Percentiles rank a stretch among this genome's conserved stretches.
phyloP scores from a whole-genome alignment of 37 sponge, comb jelly and placozoan species.

The Halichondria panicea region DNA sequence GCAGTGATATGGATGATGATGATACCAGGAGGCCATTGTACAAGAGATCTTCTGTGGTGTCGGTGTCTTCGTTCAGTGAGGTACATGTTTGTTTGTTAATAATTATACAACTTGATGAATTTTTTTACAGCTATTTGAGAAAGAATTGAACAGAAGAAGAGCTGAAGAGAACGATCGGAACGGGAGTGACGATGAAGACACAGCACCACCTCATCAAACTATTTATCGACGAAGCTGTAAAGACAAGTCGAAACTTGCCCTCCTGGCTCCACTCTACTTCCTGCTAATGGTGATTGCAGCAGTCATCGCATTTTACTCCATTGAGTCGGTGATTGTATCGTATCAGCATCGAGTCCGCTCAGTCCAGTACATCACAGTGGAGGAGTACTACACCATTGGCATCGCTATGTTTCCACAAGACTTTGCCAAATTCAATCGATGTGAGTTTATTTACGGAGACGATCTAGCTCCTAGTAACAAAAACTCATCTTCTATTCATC shows the following conservation, averaged over 20 bases:
- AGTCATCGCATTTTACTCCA: constrained; percentile 59
- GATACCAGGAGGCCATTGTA: no score
- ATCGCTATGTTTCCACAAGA: constrained; percentile 38
- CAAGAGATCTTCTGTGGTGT: no score
- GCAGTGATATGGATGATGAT: no score
- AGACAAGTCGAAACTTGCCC: constrained; percentile 32
- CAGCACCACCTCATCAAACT: constrained; percentile 14
- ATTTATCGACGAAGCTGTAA: constrained; percentile 32
- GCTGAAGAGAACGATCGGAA: neutral
- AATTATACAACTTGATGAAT: neutral
- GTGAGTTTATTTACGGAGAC: constrained; percentile 46
- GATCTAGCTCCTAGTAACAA: constrained; percentile 6
- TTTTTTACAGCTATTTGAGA: neutral
- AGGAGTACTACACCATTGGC: constrained; percentile 26
- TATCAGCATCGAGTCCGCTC: constrained; percentile 36
- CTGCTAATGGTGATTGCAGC: constrained; percentile 31
- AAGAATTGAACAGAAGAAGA: neutral
- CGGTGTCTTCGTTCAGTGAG: no score
- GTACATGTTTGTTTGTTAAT: neutral
- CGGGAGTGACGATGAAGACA: constrained; percentile 8
- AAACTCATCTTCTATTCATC: neutral
- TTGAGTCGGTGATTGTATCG: constrained; percentile 37
- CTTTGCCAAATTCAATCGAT: constrained; percentile 25
- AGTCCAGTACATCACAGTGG: constrained; percentile 5
- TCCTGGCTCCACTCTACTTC: constrained; percentile 52